These are phyloP conservation scores for Mythimna impura DNA, from an alignment of 2,888 invertebrate species.

Conservation along the genomic window DNA sequence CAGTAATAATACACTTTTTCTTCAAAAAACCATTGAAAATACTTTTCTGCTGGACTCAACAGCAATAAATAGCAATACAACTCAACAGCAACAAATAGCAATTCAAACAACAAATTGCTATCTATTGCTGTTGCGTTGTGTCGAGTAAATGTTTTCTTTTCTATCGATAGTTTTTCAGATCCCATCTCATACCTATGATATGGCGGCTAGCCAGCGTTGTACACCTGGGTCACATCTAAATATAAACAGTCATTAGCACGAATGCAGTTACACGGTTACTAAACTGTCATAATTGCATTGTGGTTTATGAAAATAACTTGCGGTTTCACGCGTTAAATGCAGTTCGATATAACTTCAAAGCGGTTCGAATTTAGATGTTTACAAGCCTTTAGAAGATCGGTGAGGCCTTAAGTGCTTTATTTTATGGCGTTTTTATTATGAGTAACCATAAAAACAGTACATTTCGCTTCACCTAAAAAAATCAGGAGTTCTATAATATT, in stretches of 20 bases:
- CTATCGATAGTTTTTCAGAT: conserved; percentile 31
- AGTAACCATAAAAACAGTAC: not conserved
- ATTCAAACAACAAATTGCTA: too few relatives aligned
- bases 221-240: conserved; percentile 74
- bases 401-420: conserved; percentile 1
- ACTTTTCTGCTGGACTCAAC: too few relatives aligned
- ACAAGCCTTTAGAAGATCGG: not conserved
- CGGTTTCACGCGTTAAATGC: conserved; percentile 35
- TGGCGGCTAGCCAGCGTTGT: conserved; percentile 51
- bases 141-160: not conserved
- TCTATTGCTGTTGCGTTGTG: too few relatives aligned
- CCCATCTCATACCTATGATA: conserved; percentile 2
- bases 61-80: too few relatives aligned
- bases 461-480: too few relatives aligned
- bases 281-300: conserved; percentile 58
- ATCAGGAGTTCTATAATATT: too few relatives aligned
- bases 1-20: too few relatives aligned
- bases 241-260: conserved; percentile 68
- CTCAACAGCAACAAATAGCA: too few relatives aligned
- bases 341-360: conserved; percentile 39
- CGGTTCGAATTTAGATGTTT: conserved; percentile 7
- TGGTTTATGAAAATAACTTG: conserved; percentile 48
- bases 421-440: not conserved
- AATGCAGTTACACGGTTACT: conserved; percentile 50
- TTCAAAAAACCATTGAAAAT: too few relatives aligned